A percentile compares a stretch with the other conserved stretches of the same genome.
Conservation (phyloP, 2,888 invertebrate species). For the Nephrocerus scutellatus region DNA sequence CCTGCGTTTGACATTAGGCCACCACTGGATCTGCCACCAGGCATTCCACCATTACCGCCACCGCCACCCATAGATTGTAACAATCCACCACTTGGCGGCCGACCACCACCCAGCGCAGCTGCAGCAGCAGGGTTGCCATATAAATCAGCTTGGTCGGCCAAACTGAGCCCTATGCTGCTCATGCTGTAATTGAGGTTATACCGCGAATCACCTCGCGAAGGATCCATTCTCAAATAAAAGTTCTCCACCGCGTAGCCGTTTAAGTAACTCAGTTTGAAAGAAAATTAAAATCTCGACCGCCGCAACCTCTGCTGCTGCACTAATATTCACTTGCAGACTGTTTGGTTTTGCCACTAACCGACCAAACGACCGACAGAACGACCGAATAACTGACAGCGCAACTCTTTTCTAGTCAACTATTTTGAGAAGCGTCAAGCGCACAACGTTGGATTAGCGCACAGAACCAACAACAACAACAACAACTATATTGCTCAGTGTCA, state of each 20-base stretch:
- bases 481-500: too few relatives aligned
- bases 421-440: too few relatives aligned
- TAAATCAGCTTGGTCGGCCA: slow-evolving; percentile 73
- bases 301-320: slow-evolving; percentile 36
- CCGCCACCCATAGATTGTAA: slow-evolving; percentile 48
- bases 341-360: too few relatives aligned
- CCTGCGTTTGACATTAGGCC: slow-evolving; percentile 57
- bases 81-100: slow-evolving; percentile 57
- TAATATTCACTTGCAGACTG: neutral
- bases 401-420: too few relatives aligned
- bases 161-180: slow-evolving; percentile 69
- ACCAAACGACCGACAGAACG: too few relatives aligned
- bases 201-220: slow-evolving; percentile 85
- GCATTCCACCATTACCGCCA: slow-evolving; percentile 34
- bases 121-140: slow-evolving; percentile 55
- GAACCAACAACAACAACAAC: too few relatives aligned
- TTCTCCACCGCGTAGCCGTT: slow-evolving; percentile 45
- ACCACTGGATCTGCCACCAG: slow-evolving; percentile 45
- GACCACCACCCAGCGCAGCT: slow-evolving; percentile 37
- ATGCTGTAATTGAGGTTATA: slow-evolving; percentile 80
- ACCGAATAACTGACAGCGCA: too few relatives aligned
- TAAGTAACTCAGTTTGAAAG: slow-evolving; percentile 23
- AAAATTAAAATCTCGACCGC: slow-evolving; percentile 38
- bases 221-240: slow-evolving; percentile 62
- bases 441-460: too few relatives aligned